Base-by-base conservation (phyloP, 1,140 invertebrate genomes). In the Aricia agestis region DNA sequence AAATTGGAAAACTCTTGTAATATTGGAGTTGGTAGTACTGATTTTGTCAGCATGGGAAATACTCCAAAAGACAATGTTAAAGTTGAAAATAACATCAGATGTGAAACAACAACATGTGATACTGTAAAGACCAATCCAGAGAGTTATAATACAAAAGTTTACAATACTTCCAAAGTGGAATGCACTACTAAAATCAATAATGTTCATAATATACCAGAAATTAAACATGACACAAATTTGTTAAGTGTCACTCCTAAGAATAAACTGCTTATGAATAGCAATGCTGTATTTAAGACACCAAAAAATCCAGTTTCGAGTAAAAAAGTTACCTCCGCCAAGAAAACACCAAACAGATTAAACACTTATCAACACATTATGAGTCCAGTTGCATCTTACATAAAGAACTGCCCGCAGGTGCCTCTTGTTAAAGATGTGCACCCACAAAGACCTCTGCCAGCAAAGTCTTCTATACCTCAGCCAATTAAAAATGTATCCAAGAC, bases 381-480 rank as follows among this genome's bases (percentile, higher is more conserved):
- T 75, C 86, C 86, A 67, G 76, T 89, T 25, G 86, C 86, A 32
- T 78, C 80, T 65, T 86, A 89, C 67, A 89, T 89, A 17, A 85
- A 83, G 58, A 80, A 84, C 15, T 75, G 81, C 59, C 85, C 86
- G 5, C 79, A 82, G 76, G 81, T 80, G 15, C 83, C 85, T 68
- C 72, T 86, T 18, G 63, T 89, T 15, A 84, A 82, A 78, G 78
- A 89, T 79, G 78, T 89, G 0, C 76, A 78, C 59, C 85, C 85
- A 18, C 82, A 78, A 52, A 89, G 83, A 69, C 80, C 82, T 10
- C 70, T 87, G 15, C 74, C 72, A 69, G 74, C 74, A 10, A 15
- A 65, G 41, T 80, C 84, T 66, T 75, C 74, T 65, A 89, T 84
- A 68, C 81, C 82, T 6, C 83, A 85, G 72, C 68, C 78, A 57